Evolutionary conservation across 2,113 vertebrate genomes (phyloP).

Genomic region (Panurus biarmicus): DNA sequence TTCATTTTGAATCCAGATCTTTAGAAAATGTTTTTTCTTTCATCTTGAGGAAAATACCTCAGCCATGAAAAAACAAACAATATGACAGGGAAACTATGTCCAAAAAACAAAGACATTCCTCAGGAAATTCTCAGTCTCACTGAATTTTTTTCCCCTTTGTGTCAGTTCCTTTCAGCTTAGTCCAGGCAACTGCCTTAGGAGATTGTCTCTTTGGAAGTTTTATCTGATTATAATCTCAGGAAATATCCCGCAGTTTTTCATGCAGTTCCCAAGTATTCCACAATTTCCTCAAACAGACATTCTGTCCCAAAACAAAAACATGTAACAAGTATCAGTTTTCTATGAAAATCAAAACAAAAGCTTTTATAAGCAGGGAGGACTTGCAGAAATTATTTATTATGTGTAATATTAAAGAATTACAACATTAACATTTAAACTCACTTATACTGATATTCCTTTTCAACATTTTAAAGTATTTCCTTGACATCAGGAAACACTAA

Average conservation of each 20-base stretch:
- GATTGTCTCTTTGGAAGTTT: not conserved
- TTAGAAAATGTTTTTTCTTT: not conserved
- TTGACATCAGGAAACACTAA: not conserved
- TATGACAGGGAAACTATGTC: not conserved
- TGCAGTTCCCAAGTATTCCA: not conserved
- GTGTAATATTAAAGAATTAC: not conserved
- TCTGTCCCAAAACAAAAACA: not conserved
- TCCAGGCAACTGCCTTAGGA: not conserved
- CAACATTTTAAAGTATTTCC: not conserved
- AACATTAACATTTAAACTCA: not conserved
- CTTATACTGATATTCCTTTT: not conserved
- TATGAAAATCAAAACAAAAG: not conserved
- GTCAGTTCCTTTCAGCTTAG: not conserved
- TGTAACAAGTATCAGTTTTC: not conserved
- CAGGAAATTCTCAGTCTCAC: not conserved
- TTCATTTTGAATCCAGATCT: not conserved
- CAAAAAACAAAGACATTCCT: not conserved
- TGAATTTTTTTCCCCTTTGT: not conserved
- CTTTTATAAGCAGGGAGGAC: fast-evolving
- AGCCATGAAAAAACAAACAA: not conserved
- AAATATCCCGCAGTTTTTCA: not conserved
- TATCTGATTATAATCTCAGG: not conserved
- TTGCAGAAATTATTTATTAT: not conserved
- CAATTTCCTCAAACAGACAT: not conserved
- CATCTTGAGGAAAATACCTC: not conserved